Conservation (phyloP, 53 echinoderm and acorn worm genomes). For the Crossaster papposus region DNA sequence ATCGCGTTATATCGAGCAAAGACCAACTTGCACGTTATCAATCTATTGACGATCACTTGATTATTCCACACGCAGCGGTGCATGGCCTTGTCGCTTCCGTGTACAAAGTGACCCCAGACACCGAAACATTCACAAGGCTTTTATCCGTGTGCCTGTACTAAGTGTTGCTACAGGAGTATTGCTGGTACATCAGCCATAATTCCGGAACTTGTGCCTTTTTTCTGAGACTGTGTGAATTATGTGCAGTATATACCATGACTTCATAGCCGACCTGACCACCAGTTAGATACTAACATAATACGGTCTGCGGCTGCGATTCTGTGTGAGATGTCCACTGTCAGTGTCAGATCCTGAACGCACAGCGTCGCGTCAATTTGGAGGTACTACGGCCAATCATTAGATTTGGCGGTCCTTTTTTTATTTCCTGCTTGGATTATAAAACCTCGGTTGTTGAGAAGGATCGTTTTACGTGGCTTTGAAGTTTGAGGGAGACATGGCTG, state of each 20-base stretch:
- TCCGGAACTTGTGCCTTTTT: neutral
- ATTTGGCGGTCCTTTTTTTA: neutral
- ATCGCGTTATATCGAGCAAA: neutral
- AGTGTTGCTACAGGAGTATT: neutral
- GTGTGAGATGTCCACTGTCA: too few species aligned
- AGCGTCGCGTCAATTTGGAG: neutral
- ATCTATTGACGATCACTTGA: neutral
- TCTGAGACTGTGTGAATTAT: neutral
- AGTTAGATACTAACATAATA: neutral
- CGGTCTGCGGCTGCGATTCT: too few species aligned
- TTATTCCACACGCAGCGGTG: neutral
- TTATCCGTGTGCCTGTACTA: neutral
- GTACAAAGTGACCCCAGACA: neutral
- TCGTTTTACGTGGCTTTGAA: too few species aligned
- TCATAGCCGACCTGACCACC: neutral
- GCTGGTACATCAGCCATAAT: neutral
- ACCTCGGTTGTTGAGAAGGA: neutral
- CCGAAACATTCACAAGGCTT: neutral
- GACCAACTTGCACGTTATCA: neutral
- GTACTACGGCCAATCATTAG: neutral
- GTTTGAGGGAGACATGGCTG: neutral
- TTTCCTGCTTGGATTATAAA: neutral
- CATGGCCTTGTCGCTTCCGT: slow-evolving; percentile 8
- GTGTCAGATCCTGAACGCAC: neutral
- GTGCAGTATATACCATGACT: neutral